Base-by-base conservation (phyloP, 2,113 vertebrate species). In the Piaya cayana region DNA sequence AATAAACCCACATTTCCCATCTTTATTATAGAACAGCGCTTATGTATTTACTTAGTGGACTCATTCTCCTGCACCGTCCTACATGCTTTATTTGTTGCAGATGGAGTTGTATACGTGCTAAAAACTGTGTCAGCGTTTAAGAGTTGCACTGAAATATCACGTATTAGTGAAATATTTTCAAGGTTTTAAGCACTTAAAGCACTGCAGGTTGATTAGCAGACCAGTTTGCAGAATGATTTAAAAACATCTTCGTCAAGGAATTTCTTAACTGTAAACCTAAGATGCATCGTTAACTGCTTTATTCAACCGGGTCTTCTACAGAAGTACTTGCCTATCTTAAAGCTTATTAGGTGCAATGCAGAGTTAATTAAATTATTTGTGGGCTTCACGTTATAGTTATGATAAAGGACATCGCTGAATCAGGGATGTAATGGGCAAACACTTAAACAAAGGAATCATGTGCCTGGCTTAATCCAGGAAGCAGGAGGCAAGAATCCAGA, bases 391-490 rank as follows among this genome's bases (percentile, higher is more conserved):
- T 88, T 95, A 95, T 52, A 82, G 77, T 81, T 81, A 27, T 88
- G 56, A 20, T 75, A 75, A 88, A 88, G 76, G 59, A 93, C 68
- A 78, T 88, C 93, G 88, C 94, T 96, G 95, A 97, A 71, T 95
- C 82, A 92, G 85, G 64, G 76, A 39, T 86, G 92, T 92, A 93
- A 63, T 78, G 17, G 39, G 72, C 64, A 94, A 94, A 92, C 63
- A 90, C 75, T 95, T 94, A 92, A 95, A 95, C 79, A 94, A 94
- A 95, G 30, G 72, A 88, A 86, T 83, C 84, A 34, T 34, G 84
- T 74, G 21, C 43, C 32, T 60, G 71, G 26, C 43, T 83, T 80
- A 34, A 83, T 82, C 56, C 71, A 86, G 85, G 69, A 90, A 94
- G 56, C 16, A 77, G 20, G 3, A 76, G 67, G 50, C 67, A 92